Percentiles rank a stretch among this genome's conserved stretches.
Evolutionary conservation across 2,113 vertebrate genomes (phyloP).

Genomic region (Crotalus viridis): DNA sequence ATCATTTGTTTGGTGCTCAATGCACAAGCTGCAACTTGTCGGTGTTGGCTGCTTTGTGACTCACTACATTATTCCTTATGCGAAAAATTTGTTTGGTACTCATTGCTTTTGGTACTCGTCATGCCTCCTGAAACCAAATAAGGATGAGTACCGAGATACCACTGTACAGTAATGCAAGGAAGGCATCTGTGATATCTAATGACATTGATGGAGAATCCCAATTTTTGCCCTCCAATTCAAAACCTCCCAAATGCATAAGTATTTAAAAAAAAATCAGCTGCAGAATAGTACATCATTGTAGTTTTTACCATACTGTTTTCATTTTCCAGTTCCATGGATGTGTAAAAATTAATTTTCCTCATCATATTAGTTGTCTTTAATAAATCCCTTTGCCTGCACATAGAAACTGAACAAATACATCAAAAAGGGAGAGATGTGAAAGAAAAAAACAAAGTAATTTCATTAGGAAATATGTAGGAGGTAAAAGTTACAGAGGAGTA

Average conservation of each 20-base stretch:
- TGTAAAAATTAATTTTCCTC: not conserved
- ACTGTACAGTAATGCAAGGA: not conserved
- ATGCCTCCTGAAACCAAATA: not conserved
- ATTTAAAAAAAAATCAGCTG: not conserved
- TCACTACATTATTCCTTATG: not conserved
- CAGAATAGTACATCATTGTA: not conserved
- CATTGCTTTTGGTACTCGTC: not conserved
- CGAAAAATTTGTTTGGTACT: not conserved
- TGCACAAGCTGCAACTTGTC: not conserved
- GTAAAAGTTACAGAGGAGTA: too few species aligned
- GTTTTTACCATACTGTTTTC: not conserved
- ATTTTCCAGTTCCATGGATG: not conserved
- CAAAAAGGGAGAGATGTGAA: not conserved
- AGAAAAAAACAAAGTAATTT: not conserved
- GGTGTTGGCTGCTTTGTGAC: not conserved
- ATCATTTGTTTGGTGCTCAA: not conserved
- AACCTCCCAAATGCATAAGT: not conserved
- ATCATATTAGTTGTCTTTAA: not conserved
- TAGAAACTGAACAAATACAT: not conserved
- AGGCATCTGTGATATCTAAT: not conserved
- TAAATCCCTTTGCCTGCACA: not conserved
- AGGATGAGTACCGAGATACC: not conserved
- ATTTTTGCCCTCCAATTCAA: not conserved
- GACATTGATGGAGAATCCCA: not conserved
- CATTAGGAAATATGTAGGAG: not conserved